A percentile compares a stretch with the other conserved stretches of the same genome.
Evolutionary conservation across 2,113 vertebrate genomes (phyloP).

Genomic region (Macquaria australasica): DNA sequence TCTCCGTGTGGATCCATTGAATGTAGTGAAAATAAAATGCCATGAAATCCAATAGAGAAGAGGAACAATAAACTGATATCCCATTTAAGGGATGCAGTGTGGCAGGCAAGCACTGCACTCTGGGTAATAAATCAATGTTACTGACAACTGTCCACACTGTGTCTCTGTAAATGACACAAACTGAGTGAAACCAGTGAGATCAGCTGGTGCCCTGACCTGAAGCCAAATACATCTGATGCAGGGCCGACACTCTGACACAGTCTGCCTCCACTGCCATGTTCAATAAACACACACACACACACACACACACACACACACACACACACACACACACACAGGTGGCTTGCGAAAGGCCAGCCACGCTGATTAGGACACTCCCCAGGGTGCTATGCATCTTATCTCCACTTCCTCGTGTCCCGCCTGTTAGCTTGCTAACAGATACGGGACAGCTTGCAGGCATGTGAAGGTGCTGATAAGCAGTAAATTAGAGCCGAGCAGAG

Average conservation of each 20-base stretch:
- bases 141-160: conserved; percentile 44
- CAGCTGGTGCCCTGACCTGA: conserved; percentile 10
- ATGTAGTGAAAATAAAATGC: conserved; percentile 38
- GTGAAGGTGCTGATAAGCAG: conserved; percentile 41
- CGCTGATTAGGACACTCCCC: conserved; percentile 12
- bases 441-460: conserved; percentile 2
- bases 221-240: conserved; percentile 9
- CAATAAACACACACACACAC: conserved; percentile 5
- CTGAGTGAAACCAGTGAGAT: conserved; percentile 14
- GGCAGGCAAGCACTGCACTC: neutral
- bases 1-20: conserved; percentile 3
- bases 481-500: conserved; percentile 31
- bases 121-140: conserved; percentile 60
- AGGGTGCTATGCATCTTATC: conserved; percentile 46
- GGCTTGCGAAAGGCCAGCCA: conserved; percentile 22
- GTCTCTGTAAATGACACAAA: conserved; percentile 36
- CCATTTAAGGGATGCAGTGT: neutral
- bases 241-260: neutral
- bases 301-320: conserved; percentile 4
- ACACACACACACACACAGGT: conserved; percentile 1
- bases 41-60: conserved; percentile 40
- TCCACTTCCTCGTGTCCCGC: neutral
- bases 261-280: neutral
- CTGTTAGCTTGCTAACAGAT: conserved; percentile 41
- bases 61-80: conserved; percentile 35